Evolutionary conservation across 1,140 invertebrate genomes (phyloP).

Genomic region (Trichogramma pretiosum): DNA sequence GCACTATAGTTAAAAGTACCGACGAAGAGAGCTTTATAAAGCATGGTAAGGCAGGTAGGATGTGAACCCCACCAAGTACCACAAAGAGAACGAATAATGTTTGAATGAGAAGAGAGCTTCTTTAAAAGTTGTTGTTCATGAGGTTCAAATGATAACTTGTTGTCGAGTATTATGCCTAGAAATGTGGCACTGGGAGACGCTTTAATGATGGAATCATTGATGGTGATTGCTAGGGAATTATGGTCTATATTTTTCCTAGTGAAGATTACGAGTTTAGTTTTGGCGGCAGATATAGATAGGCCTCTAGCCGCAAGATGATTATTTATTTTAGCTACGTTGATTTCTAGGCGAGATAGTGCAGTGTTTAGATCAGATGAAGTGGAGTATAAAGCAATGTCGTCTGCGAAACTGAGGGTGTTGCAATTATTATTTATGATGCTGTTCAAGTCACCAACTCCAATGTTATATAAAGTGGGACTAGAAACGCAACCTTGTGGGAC

Average conservation of each 20-base stretch:
- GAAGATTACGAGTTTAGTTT: too few species aligned
- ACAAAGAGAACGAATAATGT: conserved; percentile 7
- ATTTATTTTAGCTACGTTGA: too few species aligned
- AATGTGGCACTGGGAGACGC: background rate
- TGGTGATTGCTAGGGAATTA: too few species aligned
- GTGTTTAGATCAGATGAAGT: too few species aligned
- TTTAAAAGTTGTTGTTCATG: background rate
- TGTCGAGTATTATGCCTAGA: conserved; percentile 15
- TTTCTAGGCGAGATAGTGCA: too few species aligned
- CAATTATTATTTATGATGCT: background rate
- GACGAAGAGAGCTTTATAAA: conserved; percentile 13
- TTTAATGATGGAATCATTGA: conserved; percentile 4
- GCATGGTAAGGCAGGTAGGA: conserved; percentile 5
- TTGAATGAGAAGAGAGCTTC: background rate
- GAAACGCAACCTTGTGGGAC: background rate
- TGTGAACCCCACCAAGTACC: conserved; percentile 11
- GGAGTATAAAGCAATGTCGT: background rate
- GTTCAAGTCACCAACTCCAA: background rate
- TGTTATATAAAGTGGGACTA: background rate
- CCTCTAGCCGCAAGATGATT: too few species aligned
- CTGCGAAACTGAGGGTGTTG: background rate
- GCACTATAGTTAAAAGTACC: conserved; percentile 7
- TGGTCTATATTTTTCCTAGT: too few species aligned
- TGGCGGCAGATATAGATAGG: too few species aligned
- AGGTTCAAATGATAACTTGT: conserved; percentile 2